phyloP scores from a whole-genome alignment of 2,113 vertebrate species.

The Camelus dromedarius region DNA sequence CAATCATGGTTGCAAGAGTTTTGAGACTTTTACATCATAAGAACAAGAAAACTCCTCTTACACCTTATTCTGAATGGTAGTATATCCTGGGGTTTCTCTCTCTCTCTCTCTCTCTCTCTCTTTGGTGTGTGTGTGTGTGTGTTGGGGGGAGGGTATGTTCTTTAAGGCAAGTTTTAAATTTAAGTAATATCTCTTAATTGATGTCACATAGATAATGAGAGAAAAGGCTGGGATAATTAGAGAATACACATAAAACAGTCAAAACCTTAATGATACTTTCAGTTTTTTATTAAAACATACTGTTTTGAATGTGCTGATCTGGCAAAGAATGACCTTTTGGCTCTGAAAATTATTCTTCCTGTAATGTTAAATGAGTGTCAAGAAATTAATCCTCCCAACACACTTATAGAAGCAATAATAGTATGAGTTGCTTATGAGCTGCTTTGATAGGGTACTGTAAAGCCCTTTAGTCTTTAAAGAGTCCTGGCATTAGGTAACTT shows the following conservation, averaged over 20 bases:
- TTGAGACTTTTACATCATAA: not conserved
- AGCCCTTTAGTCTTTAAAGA: constrained; percentile 69
- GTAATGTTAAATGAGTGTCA: constrained; percentile 60
- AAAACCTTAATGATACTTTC: not conserved
- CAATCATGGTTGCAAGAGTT: not conserved
- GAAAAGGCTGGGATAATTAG: not conserved
- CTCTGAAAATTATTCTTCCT: constrained; percentile 61
- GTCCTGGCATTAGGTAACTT: constrained; percentile 56
- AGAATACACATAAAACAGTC: not conserved
- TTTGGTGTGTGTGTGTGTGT: no score
- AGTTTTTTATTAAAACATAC: constrained; percentile 23
- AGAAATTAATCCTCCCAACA: constrained; percentile 72
- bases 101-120: not conserved
- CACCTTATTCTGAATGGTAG: not conserved
- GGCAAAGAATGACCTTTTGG: constrained; percentile 34
- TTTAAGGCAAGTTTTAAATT: not conserved
- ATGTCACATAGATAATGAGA: not conserved
- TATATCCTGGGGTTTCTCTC: not conserved
- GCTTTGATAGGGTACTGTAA: constrained; percentile 66
- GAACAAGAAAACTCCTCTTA: not conserved
- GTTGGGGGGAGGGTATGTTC: not conserved
- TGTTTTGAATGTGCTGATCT: constrained; percentile 46
- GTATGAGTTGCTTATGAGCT: constrained; percentile 32
- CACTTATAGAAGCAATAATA: constrained; percentile 63
- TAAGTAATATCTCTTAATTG: not conserved